Conservation (phyloP, 2,888 invertebrate species). For the Platerodrilus igneus region DNA sequence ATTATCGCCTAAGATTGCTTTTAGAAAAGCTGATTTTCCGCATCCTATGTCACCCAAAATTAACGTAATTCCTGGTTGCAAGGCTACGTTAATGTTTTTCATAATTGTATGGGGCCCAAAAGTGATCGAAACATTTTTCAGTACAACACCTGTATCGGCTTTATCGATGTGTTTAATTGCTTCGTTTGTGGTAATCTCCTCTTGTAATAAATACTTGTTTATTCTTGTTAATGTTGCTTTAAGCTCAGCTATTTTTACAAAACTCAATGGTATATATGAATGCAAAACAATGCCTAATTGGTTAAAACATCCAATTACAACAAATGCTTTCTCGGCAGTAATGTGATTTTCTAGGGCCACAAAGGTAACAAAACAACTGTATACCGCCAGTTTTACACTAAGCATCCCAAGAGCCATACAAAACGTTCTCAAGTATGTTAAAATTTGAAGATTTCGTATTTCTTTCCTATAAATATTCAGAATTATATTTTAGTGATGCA, state of each 20-base stretch:
- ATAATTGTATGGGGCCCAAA: conserved; percentile 36
- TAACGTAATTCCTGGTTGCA: conserved; percentile 47
- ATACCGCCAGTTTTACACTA: conserved; percentile 40
- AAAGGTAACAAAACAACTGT: conserved; percentile 51
- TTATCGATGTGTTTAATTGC: conserved; percentile 27
- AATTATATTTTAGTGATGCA: not conserved
- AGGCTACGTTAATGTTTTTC: conserved; percentile 42
- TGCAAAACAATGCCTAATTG: conserved; percentile 81
- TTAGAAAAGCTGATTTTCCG: conserved; percentile 55
- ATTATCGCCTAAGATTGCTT: conserved; percentile 61
- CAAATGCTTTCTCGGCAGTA: conserved; percentile 80
- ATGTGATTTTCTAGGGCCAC: conserved; percentile 66
- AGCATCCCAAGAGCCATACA: conserved; percentile 37
- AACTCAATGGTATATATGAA: conserved; percentile 81
- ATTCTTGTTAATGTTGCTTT: conserved; percentile 69
- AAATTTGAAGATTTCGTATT: conserved; percentile 52
- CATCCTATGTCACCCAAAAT: conserved; percentile 59
- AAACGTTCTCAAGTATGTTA: conserved; percentile 38
- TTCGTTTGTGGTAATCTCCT: conserved; percentile 33
- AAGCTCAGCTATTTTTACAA: conserved; percentile 76
- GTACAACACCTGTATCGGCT: conserved; percentile 13
- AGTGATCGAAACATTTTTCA: conserved; percentile 57
- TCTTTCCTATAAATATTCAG: conserved; percentile 54
- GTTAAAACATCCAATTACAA: conserved; percentile 86
- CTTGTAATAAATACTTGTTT: conserved; percentile 54